Base-by-base conservation (phyloP, 2,888 invertebrate species). In the Watsonalla binaria region DNA sequence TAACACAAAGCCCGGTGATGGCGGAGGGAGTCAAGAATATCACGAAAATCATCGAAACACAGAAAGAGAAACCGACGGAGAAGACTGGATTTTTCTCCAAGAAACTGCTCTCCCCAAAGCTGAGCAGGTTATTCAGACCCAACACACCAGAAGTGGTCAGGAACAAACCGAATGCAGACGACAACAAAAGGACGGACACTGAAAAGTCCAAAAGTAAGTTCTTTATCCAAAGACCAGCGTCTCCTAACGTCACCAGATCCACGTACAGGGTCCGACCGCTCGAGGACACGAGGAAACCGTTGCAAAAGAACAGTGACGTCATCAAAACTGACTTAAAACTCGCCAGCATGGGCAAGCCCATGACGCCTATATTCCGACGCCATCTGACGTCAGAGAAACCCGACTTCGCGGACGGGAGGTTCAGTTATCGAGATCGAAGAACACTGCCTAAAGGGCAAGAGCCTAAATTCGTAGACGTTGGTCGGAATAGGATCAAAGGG, bases 281-380 rank as follows among this genome's bases (percentile, higher is more conserved):
- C 0, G 75, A 75, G 13, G 69, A 61, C 6, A 54, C 65, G 8
- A 53, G 61, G 9, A 54, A 63, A 51, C 47, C 45, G 5, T 53
- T 59, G 53, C 58, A 70, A 61, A 47, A 62, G 49, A 11, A 70
- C 13, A 71, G 62, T 5, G 80, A 82, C 45, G 78, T 90, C 0
- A 54, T 90, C 0, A 82, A 88, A 50, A 84, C 79, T 9, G 90
- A 90, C 55, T 51, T 89, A 0, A 90, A 90, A 50, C 59, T 90
- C 5, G 89, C 90, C 0, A 82, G 78, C 48, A 55, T 87, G 69
- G 90, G 90, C 0, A 90, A 89, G 53, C 91, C 90, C 0, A 87
- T 90, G 88, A 91, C 91, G 6, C 91, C 91, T 0, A 84, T 86
- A 58, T 88, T 91, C 65, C 70, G 89, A 5, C 60, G 91, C 6